Percentiles rank a stretch among this genome's conserved stretches.
phyloP scores from a whole-genome alignment of 1,140 invertebrate genomes.

The Psix sp. region DNA sequence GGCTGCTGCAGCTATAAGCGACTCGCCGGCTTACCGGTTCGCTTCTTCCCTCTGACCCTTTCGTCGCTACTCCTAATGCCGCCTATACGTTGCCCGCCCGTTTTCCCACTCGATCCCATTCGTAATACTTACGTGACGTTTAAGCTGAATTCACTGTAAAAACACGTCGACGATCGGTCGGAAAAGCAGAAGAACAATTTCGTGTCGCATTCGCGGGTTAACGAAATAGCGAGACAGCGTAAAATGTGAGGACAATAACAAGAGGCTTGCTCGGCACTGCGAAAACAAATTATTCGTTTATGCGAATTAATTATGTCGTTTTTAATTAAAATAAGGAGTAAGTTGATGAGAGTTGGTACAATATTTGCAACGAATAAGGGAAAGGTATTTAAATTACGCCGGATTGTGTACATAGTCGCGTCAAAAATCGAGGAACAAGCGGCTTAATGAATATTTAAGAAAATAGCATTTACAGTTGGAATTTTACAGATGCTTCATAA shows the following conservation, averaged over 20 bases:
- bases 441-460: constrained; percentile 52
- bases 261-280: too few species aligned
- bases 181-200: too few species aligned
- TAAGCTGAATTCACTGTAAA: constrained; percentile 10
- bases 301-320: constrained; percentile 11
- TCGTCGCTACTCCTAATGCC: constrained; percentile 47
- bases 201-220: too few species aligned
- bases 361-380: constrained; percentile 6
- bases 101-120: constrained; percentile 6
- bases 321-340: constrained; percentile 18
- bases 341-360: constrained; percentile 1
- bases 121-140: constrained; percentile 35
- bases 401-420: constrained; percentile 16
- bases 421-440: constrained; percentile 31
- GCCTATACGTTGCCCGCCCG: constrained; percentile 12
- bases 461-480: constrained; percentile 45
- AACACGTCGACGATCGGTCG: too few species aligned
- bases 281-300: constrained; percentile 5
- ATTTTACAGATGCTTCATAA: constrained; percentile 52
- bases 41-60: constrained; percentile 27
- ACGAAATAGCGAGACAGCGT: too few species aligned
- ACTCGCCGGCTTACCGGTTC: constrained; percentile 58
- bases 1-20: constrained; percentile 53
- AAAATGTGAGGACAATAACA: too few species aligned
- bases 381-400: constrained; percentile 20